Base-by-base conservation (phyloP, 2,888 invertebrate genomes). In the Drosophila imparisetae region DNA sequence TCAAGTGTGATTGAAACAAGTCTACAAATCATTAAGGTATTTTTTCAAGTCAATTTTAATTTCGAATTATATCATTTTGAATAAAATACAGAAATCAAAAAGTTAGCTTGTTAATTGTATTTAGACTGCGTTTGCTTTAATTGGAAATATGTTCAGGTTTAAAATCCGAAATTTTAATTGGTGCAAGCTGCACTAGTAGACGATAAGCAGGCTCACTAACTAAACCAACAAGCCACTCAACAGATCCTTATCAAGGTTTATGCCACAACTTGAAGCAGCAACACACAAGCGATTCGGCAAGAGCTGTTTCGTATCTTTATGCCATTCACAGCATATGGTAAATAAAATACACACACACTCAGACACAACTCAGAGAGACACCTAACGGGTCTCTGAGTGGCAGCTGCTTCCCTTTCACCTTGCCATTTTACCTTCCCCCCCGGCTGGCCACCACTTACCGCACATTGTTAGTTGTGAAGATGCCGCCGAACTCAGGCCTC, bases 401-500 rank as follows among this genome's bases (percentile, higher is more conserved):
- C 66, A 69, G 81, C 42, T 74, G 27, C 38, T 40, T 15, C 29
- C 29, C 15, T 49, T 53, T 49, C 32, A 66, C 50, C 11, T 42
- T 24, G 61, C 34, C 57, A 63, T 15, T 15, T 15, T 15, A 15
- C 45, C 38, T 8, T 8, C 2, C 36, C 54, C 34, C 34, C 62
- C 49, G 63, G 50, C 57, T 63, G 54, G 58, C 40, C 63, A 62
- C 64, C 75, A 69, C 78, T 75, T 72, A 78, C 77, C 64, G 42
- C 66, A 83, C 72, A 77, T 86, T 86, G 86, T 85, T 86, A 81
- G 89, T 72, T 83, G 38, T 58, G 59, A 80, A 78, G 80, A 78
- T 75, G 86, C 72, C 72, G 66, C 64, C 66, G 66, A 78, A 34
- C 72, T 72, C 53, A 77, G 67, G 68, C 75, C 86, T 53, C 70